phyloP scores from a whole-genome alignment of 2,113 vertebrate genomes.

The Copsychus sechellarum region DNA sequence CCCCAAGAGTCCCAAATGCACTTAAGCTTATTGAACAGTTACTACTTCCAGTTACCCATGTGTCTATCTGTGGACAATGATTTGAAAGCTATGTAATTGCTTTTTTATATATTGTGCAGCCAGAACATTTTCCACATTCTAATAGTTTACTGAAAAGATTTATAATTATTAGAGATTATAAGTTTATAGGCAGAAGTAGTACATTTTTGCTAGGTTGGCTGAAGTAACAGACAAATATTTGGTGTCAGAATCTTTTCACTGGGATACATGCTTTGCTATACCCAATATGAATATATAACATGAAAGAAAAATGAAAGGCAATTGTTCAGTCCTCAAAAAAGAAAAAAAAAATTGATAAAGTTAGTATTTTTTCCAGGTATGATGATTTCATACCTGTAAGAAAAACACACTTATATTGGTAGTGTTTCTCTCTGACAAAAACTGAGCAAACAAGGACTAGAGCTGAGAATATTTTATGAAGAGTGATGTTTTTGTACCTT shows the following conservation, averaged over 20 bases:
- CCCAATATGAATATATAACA: neutral
- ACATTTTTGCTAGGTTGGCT: neutral
- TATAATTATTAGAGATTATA: neutral
- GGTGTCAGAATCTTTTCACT: neutral
- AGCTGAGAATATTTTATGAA: neutral
- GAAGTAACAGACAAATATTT: neutral
- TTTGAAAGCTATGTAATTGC: constrained; percentile 31
- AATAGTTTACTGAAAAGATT: neutral
- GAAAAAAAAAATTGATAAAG: too few species aligned
- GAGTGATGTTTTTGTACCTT: neutral
- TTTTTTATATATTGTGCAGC: constrained; percentile 31
- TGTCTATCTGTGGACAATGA: neutral
- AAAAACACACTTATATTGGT: neutral
- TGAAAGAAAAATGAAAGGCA: neutral
- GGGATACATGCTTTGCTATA: neutral
- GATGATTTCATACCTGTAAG: neutral
- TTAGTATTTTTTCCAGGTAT: neutral
- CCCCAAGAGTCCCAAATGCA: neutral
- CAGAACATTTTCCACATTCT: neutral
- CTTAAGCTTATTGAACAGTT: constrained; percentile 11
- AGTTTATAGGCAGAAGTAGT: neutral
- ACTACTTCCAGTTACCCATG: neutral
- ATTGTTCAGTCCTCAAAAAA: neutral
- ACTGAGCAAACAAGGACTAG: neutral
- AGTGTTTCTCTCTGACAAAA: neutral